These are phyloP conservation scores for Tenodera sinensis DNA, from an alignment of 2,888 invertebrate species.

Conservation along the genomic window DNA sequence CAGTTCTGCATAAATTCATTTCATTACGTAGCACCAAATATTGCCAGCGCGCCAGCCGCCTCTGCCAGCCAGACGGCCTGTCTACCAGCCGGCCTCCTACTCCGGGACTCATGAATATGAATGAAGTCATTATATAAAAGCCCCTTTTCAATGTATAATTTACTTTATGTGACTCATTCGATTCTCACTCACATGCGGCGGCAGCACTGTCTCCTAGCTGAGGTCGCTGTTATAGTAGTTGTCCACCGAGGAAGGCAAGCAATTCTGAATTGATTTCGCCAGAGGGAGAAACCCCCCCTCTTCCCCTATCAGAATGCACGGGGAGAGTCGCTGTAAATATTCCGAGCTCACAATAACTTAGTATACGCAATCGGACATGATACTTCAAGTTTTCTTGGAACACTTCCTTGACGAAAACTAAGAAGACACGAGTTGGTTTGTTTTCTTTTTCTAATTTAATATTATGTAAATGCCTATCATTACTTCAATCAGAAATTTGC, in stretches of 20 bases:
- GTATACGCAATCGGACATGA: no score
- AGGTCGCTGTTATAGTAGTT: constrained; percentile 8
- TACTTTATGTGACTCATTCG: constrained; percentile 64
- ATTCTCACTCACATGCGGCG: constrained; percentile 35
- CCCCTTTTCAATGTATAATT: constrained; percentile 61
- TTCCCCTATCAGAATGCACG: background rate
- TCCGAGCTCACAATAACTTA: background rate
- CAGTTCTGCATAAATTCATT: constrained; percentile 64
- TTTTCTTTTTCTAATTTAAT: no score
- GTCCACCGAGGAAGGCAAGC: background rate
- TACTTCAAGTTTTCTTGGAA: no score
- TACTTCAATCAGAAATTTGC: no score
- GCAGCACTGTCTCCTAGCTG: constrained; percentile 20
- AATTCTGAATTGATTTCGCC: background rate
- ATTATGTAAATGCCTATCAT: no score
- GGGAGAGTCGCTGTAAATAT: background rate
- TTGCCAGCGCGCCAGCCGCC: constrained; percentile 45
- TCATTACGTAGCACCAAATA: constrained; percentile 60
- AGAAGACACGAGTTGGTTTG: no score
- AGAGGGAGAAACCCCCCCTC: background rate
- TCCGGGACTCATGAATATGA: constrained; percentile 57
- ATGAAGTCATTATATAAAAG: constrained; percentile 64
- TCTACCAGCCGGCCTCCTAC: constrained; percentile 1
- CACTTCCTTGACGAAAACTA: no score
- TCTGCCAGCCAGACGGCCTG: background rate